phyloP scores from a whole-genome alignment of 2,888 invertebrate genomes.

The Stictocephala bisonia region DNA sequence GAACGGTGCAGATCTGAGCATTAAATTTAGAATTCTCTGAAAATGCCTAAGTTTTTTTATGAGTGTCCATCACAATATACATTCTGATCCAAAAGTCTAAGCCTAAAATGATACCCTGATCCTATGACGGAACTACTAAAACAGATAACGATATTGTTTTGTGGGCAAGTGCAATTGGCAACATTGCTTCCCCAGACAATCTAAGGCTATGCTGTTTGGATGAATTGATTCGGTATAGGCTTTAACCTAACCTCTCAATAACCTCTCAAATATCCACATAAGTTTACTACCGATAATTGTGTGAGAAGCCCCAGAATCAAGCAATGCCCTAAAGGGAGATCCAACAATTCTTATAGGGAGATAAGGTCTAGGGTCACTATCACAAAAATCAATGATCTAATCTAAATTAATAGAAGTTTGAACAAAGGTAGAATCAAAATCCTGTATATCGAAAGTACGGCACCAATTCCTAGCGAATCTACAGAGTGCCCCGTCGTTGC shows the following conservation, averaged over 20 bases:
- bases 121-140: constrained; percentile 5
- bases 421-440: too few relatives aligned
- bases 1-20: neutral
- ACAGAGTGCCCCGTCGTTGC: neutral
- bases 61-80: constrained; percentile 13
- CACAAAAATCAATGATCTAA: neutral
- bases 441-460: too few relatives aligned
- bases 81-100: constrained; percentile 37
- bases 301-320: constrained; percentile 3
- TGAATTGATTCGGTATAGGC: neutral
- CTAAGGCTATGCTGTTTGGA: neutral
- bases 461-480: too few relatives aligned
- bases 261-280: neutral
- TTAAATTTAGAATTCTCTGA: neutral
- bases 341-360: neutral
- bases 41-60: constrained; percentile 17
- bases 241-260: neutral
- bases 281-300: neutral
- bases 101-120: constrained; percentile 30
- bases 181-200: neutral
- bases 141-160: neutral
- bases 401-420: too few relatives aligned
- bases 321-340: neutral
- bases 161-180: neutral
- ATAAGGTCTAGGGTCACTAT: neutral